A percentile compares a stretch with the other conserved stretches of the same genome.
phyloP scores from a whole-genome alignment of 2,113 vertebrate genomes.

The Chrysochloris asiatica region DNA sequence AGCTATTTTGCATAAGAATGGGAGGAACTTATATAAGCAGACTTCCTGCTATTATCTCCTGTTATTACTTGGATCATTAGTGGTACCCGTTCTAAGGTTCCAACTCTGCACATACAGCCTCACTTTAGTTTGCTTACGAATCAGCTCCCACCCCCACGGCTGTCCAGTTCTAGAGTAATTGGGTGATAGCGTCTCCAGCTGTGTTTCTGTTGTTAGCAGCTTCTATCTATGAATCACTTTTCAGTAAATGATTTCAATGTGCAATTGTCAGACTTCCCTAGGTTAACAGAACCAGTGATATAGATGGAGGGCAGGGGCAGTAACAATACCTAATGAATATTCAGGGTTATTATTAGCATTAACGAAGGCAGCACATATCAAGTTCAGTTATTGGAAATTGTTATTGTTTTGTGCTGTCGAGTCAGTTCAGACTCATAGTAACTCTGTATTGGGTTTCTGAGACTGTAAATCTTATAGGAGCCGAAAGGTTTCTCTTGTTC shows the following conservation, averaged over 20 bases:
- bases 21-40: neutral
- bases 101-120: too few species aligned
- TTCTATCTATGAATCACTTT: neutral
- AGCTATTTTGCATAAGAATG: neutral
- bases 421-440: too few species aligned
- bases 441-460: too few species aligned
- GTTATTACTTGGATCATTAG: neutral
- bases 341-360: neutral
- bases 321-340: neutral
- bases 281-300: neutral
- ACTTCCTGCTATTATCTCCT: rapidly evolving
- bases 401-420: too few species aligned
- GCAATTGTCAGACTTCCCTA: neutral
- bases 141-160: neutral
- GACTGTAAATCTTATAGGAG: too few species aligned
- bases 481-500: too few species aligned
- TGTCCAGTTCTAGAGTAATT: neutral
- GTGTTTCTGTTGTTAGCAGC: neutral
- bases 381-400: neutral
- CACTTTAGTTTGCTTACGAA: neutral
- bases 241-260: neutral
- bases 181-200: neutral
- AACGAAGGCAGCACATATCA: neutral
- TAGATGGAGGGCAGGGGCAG: neutral
- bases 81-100: neutral